These are phyloP conservation scores for Oophaga sylvatica DNA, from an alignment of 2,797 vertebrate genomes.

Conservation along the genomic window DNA sequence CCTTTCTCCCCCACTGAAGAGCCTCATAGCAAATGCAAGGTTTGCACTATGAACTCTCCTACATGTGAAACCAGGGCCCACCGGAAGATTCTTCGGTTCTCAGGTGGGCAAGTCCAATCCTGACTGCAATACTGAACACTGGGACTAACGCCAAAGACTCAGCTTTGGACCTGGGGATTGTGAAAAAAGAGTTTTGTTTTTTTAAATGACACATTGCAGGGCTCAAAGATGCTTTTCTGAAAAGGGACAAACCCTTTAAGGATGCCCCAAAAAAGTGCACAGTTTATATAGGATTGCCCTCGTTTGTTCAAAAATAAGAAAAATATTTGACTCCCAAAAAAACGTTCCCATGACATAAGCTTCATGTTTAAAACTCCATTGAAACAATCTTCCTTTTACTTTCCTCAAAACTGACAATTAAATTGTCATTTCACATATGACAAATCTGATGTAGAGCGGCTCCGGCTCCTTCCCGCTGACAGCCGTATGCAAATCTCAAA, in stretches of 20 bases:
- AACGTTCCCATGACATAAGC: neutral
- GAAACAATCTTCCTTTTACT: neutral
- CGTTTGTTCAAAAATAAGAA: neutral
- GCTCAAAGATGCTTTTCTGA: no score
- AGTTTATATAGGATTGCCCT: neutral
- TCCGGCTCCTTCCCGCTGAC: neutral
- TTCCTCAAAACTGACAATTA: neutral
- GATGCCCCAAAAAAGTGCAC: neutral
- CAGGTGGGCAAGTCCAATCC: no score
- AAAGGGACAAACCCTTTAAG: neutral
- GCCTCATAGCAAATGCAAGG: no score
- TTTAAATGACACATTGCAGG: no score
- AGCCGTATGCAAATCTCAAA: slow-evolving; percentile 5
- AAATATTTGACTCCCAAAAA: neutral
- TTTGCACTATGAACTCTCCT: no score
- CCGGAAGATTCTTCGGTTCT: no score
- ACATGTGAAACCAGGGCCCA: no score
- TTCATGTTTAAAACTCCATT: neutral
- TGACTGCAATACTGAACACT: no score
- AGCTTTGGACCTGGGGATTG: no score
- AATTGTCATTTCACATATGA: neutral
- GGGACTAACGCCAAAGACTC: no score
- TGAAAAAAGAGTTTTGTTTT: no score
- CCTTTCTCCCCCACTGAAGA: no score
- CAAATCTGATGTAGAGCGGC: neutral